Evolutionary conservation across 2,888 invertebrate species (phyloP).

Genomic region (Drosophila mulleri): DNA sequence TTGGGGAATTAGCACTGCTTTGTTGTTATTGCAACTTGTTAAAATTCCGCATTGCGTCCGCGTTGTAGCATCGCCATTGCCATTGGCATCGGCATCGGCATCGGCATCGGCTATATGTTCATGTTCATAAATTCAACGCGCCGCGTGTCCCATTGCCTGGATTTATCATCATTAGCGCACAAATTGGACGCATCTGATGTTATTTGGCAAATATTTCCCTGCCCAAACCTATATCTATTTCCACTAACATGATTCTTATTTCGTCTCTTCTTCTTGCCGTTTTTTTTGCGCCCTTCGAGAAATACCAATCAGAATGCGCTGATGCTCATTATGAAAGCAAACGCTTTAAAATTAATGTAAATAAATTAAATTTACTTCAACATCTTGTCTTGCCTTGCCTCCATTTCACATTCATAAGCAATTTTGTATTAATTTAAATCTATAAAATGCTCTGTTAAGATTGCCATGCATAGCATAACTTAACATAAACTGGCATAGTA

Average conservation of each 20-base stretch:
- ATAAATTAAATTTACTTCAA: not conserved
- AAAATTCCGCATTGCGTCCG: constrained; percentile 69
- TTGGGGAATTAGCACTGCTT: constrained; percentile 78
- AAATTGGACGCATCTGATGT: constrained; percentile 19
- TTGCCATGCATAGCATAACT: not conserved
- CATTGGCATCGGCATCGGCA: too few species aligned
- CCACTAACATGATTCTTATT: constrained; percentile 8
- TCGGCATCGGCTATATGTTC: constrained; percentile 43
- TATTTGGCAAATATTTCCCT: constrained; percentile 7
- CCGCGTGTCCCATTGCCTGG: constrained; percentile 35
- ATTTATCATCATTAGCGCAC: constrained; percentile 37
- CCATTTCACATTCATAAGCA: not conserved
- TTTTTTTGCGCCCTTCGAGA: not conserved
- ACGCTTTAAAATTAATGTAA: not conserved
- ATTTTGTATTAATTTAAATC: too few species aligned
- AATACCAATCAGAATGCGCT: not conserved
- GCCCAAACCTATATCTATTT: constrained; percentile 13
- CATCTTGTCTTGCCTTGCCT: not conserved
- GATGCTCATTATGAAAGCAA: constrained; percentile 1
- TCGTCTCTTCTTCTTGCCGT: not conserved
- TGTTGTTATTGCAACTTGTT: constrained; percentile 76
- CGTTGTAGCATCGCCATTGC: not conserved
- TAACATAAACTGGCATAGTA: not conserved
- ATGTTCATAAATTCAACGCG: constrained; percentile 74
- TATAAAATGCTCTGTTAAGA: not conserved